phyloP scores from a whole-genome alignment of 2,113 vertebrate genomes.

The Alligator mississippiensis region DNA sequence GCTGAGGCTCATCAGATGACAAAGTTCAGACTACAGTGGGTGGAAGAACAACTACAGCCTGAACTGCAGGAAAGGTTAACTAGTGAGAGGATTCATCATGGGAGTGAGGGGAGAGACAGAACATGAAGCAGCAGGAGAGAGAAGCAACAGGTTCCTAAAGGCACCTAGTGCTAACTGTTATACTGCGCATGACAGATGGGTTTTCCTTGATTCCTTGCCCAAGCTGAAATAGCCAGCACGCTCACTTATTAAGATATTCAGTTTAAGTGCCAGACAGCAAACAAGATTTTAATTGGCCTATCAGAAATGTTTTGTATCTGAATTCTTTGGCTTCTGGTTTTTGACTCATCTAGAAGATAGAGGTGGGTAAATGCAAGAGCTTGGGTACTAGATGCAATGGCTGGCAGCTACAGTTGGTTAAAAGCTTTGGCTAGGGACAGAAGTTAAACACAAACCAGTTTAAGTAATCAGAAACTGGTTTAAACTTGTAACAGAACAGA shows the following conservation, averaged over 20 bases:
- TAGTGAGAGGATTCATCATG: not conserved
- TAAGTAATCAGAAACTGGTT: no score
- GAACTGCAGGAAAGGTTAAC: not conserved
- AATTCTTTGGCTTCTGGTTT: not conserved
- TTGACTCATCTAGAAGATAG: not conserved
- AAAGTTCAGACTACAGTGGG: not conserved
- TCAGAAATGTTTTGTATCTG: not conserved
- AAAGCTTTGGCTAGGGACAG: not conserved
- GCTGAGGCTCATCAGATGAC: slow-evolving; percentile 1
- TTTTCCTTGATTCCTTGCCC: not conserved
- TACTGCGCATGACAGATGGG: not conserved
- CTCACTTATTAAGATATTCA: not conserved
- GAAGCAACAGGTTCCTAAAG: not conserved
- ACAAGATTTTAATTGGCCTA: not conserved
- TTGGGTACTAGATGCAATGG: not conserved
- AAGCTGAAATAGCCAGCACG: not conserved
- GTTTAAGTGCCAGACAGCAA: not conserved
- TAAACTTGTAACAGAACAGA: no score
- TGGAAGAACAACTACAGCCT: not conserved
- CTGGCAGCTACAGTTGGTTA: not conserved
- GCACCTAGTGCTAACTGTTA: not conserved
- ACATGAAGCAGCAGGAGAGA: not conserved
- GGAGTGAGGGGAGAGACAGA: not conserved
- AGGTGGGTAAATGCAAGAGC: not conserved
- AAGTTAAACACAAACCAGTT: no score